Evolutionary conservation across 2,113 vertebrate genomes (phyloP).

Genomic region (Menidia beryllina): DNA sequence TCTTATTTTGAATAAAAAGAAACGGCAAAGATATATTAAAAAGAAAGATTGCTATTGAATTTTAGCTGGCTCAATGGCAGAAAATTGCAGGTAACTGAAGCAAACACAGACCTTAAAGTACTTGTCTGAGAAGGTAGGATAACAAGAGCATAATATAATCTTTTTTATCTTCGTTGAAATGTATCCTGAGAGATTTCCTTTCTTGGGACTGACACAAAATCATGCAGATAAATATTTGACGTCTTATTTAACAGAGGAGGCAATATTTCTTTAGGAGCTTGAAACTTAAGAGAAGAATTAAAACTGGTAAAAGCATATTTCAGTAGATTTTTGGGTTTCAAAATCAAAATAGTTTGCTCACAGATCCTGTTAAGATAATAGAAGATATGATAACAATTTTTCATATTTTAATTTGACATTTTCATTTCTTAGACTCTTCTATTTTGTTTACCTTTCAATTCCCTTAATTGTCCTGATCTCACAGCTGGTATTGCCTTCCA

Average conservation of each 20-base stretch:
- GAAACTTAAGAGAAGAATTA: conserved; percentile 38
- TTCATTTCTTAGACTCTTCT: conserved; percentile 6
- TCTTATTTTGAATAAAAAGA: background rate
- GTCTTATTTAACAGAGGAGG: conserved; percentile 9
- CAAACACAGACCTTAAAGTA: background rate
- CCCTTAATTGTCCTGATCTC: background rate
- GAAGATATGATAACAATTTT: conserved; percentile 16
- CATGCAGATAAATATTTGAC: background rate
- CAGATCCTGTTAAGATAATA: conserved; percentile 24
- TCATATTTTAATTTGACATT: conserved; percentile 21
- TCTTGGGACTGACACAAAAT: background rate
- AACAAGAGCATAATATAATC: background rate
- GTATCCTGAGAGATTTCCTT: conserved; percentile 3
- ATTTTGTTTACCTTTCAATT: background rate
- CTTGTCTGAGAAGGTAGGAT: conserved; percentile 3
- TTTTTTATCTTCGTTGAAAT: background rate
- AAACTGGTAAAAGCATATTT: background rate
- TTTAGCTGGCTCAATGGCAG: background rate
- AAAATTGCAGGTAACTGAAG: conserved; percentile 1
- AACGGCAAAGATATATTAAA: background rate
- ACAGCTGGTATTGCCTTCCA: conserved; percentile 17
- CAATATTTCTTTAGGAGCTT: conserved; percentile 16
- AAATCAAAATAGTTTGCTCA: conserved; percentile 42
- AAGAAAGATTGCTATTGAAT: background rate
- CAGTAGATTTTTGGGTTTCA: conserved; percentile 30